Conservation (phyloP, 1,140 invertebrate species). For the Goniozus legneri region DNA sequence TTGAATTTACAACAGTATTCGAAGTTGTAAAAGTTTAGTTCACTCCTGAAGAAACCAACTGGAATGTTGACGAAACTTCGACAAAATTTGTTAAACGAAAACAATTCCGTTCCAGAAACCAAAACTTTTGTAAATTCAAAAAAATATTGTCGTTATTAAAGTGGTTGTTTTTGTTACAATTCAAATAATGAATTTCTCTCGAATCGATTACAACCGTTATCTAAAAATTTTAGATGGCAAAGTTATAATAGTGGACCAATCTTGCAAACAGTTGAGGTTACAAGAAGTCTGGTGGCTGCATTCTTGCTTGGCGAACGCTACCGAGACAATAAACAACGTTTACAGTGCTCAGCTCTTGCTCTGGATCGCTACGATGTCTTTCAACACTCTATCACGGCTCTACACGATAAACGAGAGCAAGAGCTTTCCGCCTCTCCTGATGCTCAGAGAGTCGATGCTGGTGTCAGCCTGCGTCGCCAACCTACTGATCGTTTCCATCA, state of each 20-base stretch:
- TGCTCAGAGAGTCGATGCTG: slow-evolving; percentile 18
- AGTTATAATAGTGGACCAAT: slow-evolving; percentile 8
- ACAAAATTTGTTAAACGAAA: background rate
- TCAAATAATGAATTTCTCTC: background rate
- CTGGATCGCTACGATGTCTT: slow-evolving; percentile 22
- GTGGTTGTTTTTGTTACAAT: background rate
- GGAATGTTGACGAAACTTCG: background rate
- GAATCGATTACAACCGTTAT: background rate
- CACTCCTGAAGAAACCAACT: background rate
- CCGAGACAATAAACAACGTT: slow-evolving; percentile 23
- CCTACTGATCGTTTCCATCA: slow-evolving; percentile 19
- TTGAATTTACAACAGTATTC: background rate
- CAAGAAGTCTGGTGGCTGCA: slow-evolving; percentile 31
- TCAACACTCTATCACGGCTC: slow-evolving; percentile 25
- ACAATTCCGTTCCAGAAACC: no score
- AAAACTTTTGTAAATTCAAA: background rate
- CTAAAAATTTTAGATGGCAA: slow-evolving; percentile 4
- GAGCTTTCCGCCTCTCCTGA: background rate
- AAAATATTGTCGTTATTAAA: background rate
- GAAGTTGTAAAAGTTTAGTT: background rate
- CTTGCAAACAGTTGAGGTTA: slow-evolving; percentile 12
- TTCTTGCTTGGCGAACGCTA: slow-evolving; percentile 20
- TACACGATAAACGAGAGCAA: slow-evolving; percentile 18
- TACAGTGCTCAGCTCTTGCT: slow-evolving; percentile 23
- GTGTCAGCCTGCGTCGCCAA: slow-evolving; percentile 15